Evolutionary conservation across 2,888 invertebrate genomes (phyloP).

Genomic region (Elmis aenea): DNA sequence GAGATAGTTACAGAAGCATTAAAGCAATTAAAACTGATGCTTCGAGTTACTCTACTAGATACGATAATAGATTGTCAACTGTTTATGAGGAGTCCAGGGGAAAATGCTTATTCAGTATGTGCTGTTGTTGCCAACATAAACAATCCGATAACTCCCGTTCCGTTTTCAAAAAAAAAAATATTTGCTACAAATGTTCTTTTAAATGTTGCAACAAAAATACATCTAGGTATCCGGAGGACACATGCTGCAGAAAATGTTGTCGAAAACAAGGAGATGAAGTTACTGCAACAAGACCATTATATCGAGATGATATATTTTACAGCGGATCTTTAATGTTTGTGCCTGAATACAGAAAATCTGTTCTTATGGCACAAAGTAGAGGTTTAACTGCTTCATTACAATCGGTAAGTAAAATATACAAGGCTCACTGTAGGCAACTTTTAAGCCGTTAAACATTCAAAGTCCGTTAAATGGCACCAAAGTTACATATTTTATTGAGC

Average conservation of each 20-base stretch:
- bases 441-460: too few relatives aligned
- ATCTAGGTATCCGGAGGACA: constrained; percentile 20
- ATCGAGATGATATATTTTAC: constrained; percentile 85
- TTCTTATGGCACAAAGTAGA: constrained; percentile 9
- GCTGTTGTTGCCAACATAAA: neutral
- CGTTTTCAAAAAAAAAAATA: neutral
- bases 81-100: constrained; percentile 8
- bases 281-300: constrained; percentile 61
- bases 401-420: constrained; percentile 18
- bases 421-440: too few relatives aligned
- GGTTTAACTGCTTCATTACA: constrained; percentile 4
- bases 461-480: too few relatives aligned
- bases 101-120: neutral
- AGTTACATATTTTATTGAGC: too few relatives aligned
- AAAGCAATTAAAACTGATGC: neutral
- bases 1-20: constrained; percentile 4
- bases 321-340: constrained; percentile 75
- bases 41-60: constrained; percentile 1
- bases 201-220: constrained; percentile 8
- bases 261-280: constrained; percentile 6
- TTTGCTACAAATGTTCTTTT: neutral
- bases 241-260: constrained; percentile 7
- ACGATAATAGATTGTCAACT: constrained; percentile 9
- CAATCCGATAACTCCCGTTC: neutral
- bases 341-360: constrained; percentile 59